Evolutionary conservation across 2,113 vertebrate genomes (phyloP).

Genomic region (Chelonoidis abingdonii): DNA sequence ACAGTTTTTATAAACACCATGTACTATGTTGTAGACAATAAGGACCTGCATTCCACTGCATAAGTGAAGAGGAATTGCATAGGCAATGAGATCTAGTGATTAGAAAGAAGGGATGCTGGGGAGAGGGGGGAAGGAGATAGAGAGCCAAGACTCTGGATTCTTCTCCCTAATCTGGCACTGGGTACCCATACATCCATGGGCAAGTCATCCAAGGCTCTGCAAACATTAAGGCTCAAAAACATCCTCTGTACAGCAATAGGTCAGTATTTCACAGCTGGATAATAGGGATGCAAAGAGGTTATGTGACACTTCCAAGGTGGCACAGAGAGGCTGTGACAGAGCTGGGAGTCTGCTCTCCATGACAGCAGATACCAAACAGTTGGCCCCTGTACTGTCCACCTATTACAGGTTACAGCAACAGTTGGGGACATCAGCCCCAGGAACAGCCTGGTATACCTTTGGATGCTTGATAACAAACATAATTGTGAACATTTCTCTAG

Average conservation of each 20-base stretch:
- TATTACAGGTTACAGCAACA: neutral
- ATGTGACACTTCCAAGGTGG: neutral
- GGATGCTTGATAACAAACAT: neutral
- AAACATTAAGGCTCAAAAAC: neutral
- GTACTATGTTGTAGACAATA: neutral
- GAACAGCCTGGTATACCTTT: neutral
- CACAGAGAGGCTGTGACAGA: neutral
- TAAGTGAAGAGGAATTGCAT: neutral
- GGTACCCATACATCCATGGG: neutral
- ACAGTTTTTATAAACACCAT: neutral
- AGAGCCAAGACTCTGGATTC: neutral
- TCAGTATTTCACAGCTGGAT: neutral
- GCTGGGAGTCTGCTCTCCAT: neutral
- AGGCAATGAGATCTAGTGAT: neutral
- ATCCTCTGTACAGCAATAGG: neutral
- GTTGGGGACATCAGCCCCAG: neutral
- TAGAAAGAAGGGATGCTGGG: neutral
- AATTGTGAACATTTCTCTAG: neutral
- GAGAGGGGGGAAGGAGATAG: neutral
- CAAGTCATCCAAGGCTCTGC: neutral
- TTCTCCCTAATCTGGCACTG: neutral
- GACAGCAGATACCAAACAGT: neutral
- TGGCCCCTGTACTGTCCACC: neutral
- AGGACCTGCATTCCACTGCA: neutral
- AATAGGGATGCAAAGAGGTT: neutral